phyloP scores from a whole-genome alignment of 2,888 invertebrate species.

The Leptarthrus brevirostris region DNA sequence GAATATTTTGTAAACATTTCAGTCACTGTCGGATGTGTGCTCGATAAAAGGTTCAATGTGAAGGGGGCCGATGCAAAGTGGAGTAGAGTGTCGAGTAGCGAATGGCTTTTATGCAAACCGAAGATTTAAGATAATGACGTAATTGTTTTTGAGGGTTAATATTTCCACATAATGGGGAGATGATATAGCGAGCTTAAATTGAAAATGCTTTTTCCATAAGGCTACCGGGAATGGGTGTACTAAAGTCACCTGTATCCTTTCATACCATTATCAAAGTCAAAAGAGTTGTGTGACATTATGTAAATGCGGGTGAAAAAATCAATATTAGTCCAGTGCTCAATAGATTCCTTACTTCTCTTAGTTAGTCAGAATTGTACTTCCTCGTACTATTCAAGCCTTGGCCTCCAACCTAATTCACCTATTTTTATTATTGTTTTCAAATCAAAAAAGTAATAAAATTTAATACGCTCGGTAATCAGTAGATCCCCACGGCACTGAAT shows the following conservation, averaged over 20 bases:
- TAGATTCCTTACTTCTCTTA: no score
- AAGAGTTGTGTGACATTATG: no score
- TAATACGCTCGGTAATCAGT: background rate
- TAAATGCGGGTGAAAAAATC: no score
- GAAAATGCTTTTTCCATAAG: conserved; percentile 16
- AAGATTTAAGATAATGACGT: conserved; percentile 48
- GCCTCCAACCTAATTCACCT: no score
- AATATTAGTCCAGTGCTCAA: no score
- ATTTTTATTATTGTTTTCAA: no score
- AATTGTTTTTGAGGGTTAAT: conserved; percentile 44
- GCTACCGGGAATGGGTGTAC: background rate
- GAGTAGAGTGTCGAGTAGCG: conserved; percentile 27
- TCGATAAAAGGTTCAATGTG: conserved; percentile 46
- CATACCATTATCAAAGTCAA: no score
- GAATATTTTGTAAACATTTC: conserved; percentile 50
- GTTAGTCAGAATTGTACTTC: no score
- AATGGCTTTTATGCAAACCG: conserved; percentile 45
- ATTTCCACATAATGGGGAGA: conserved; percentile 30
- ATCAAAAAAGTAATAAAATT: background rate
- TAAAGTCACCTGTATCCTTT: no score
- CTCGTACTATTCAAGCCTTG: no score
- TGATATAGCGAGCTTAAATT: conserved; percentile 35
- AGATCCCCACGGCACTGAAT: no score
- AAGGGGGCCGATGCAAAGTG: conserved; percentile 28
- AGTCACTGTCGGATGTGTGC: conserved; percentile 44